phyloP scores from a whole-genome alignment of 1,140 invertebrate species.

The Saccostrea cuccullata region DNA sequence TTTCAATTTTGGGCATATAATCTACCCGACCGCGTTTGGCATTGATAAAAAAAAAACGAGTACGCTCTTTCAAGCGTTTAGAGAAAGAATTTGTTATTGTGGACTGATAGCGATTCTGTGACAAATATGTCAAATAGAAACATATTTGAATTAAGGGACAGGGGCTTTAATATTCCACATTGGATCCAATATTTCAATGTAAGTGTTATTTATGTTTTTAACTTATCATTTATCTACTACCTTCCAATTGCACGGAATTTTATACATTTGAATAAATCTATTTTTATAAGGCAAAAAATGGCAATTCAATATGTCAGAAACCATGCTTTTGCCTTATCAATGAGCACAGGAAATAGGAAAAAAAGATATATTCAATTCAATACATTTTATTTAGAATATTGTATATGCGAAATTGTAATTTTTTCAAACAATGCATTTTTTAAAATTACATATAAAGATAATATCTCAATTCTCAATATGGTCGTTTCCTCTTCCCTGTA shows the following conservation, averaged over 20 bases:
- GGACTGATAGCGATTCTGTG: not conserved
- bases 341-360: no score
- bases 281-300: no score
- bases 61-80: not conserved
- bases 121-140: not conserved
- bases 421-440: no score
- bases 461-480: no score
- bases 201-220: not conserved
- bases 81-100: not conserved
- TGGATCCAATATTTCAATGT: not conserved
- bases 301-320: no score
- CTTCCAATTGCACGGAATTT: not conserved
- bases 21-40: not conserved
- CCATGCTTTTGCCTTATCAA: no score
- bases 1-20: not conserved
- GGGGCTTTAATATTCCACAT: not conserved
- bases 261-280: no score
- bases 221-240: not conserved
- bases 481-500: no score
- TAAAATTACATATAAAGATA: no score
- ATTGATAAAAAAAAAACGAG: not conserved
- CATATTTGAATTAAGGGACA: not conserved
- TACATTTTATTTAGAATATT: no score
- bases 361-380: no score
- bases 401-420: no score